These are phyloP conservation scores for Callorhinus ursinus DNA, from an alignment of 2,113 vertebrate species.

Conservation along the genomic window DNA sequence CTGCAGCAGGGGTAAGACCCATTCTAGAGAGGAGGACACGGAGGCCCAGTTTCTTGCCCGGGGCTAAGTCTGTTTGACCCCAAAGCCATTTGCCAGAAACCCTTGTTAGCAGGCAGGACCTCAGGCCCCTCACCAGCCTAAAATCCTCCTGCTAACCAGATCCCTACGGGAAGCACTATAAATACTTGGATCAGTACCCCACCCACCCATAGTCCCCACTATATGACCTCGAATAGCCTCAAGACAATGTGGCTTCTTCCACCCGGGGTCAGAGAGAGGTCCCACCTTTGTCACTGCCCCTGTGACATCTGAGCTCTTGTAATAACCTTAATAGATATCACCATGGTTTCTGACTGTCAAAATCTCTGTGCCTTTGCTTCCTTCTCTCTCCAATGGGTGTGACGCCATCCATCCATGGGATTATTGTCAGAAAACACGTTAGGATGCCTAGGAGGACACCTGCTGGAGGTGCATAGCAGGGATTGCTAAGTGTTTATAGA, in stretches of 20 bases:
- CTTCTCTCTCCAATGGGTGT: rapidly evolving
- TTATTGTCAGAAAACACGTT: background rate
- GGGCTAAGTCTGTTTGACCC: background rate
- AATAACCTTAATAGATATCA: background rate
- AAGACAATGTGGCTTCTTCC: background rate
- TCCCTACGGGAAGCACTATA: rapidly evolving
- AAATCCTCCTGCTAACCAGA: background rate
- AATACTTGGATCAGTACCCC: background rate
- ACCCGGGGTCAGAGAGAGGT: background rate
- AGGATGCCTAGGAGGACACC: background rate
- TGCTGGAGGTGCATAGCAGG: rapidly evolving
- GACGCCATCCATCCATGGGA: rapidly evolving
- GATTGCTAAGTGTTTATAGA: background rate
- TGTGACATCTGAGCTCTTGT: background rate
- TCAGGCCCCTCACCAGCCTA: background rate
- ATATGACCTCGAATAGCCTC: background rate
- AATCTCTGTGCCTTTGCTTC: background rate
- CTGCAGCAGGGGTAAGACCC: background rate
- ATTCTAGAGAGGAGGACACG: background rate
- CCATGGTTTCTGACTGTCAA: too few relatives aligned
- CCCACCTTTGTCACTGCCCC: background rate
- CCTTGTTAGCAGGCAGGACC: background rate
- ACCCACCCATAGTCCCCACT: too few relatives aligned
- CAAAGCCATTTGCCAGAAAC: background rate
- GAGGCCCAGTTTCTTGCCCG: background rate